Evolutionary conservation across 2,113 vertebrate genomes (phyloP).

Genomic region (Muntiacus reevesi): DNA sequence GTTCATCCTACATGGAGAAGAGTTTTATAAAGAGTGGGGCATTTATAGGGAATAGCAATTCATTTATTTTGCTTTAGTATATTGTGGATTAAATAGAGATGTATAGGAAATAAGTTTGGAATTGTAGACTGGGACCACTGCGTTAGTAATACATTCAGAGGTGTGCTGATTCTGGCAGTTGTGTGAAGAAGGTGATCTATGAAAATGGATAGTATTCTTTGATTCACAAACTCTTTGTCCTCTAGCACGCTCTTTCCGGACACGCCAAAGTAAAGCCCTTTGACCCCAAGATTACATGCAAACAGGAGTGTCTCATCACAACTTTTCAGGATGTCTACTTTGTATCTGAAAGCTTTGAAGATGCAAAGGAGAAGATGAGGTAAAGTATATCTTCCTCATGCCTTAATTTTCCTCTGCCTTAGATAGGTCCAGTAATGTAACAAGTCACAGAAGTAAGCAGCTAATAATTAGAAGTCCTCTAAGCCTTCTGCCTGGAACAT

Average conservation of each 20-base stretch:
- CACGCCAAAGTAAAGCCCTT: conserved; percentile 92
- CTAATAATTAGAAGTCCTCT: neutral
- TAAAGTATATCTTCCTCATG: conserved; percentile 57
- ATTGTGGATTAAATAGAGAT: neutral
- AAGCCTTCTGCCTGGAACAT: neutral
- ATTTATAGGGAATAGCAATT: neutral
- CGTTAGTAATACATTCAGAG: neutral
- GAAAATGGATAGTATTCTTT: neutral
- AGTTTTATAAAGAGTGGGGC: neutral
- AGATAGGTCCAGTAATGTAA: neutral
- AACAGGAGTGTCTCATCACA: conserved; percentile 96
- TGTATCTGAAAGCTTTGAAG: conserved; percentile 96
- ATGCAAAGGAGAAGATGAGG: conserved; percentile 98
- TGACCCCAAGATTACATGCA: conserved; percentile 92
- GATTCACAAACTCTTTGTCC: conserved; percentile 10
- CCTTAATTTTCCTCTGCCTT: neutral
- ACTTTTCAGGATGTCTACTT: conserved; percentile 97
- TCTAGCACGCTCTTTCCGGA: conserved; percentile 91
- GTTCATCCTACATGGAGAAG: neutral
- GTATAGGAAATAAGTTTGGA: neutral
- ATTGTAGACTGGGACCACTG: neutral
- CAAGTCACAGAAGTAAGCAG: neutral
- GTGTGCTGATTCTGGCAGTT: neutral
- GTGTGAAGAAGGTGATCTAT: neutral
- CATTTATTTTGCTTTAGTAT: neutral